Percentiles rank a stretch among this genome's conserved stretches.
phyloP scores from a whole-genome alignment of 53 echinoderm and acorn worm genomes.

The Zoroaster sp. region DNA sequence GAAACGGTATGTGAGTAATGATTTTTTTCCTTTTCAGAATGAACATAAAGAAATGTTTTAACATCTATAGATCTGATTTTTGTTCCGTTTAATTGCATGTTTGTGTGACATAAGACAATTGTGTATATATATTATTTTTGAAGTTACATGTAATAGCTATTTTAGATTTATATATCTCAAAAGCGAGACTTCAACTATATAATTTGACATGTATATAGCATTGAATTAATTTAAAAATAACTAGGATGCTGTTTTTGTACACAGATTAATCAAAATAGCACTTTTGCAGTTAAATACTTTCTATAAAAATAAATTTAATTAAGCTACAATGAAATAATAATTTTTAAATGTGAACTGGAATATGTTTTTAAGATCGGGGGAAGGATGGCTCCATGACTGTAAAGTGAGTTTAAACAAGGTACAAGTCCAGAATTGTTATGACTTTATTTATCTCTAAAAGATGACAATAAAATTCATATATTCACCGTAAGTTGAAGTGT shows the following conservation, averaged over 20 bases:
- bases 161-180: constrained; percentile 49
- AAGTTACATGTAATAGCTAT: neutral
- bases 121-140: constrained; percentile 41
- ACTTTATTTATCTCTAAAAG: neutral
- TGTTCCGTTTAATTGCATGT: neutral
- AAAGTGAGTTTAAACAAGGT: neutral
- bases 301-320: constrained; percentile 6
- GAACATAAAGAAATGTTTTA: neutral
- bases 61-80: neutral
- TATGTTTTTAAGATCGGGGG: constrained; percentile 40
- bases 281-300: constrained; percentile 42
- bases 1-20: neutral
- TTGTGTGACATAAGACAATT: constrained; percentile 9
- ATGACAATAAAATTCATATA: neutral
- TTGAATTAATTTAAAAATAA: constrained; percentile 38
- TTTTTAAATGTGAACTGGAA: constrained; percentile 35
- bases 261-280: constrained; percentile 31
- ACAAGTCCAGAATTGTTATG: neutral
- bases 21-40: neutral
- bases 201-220: constrained; percentile 43
- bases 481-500: neutral
- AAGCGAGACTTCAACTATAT: constrained; percentile 20
- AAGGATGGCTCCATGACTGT: constrained; percentile 31
- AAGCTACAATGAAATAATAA: constrained; percentile 44
- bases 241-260: constrained; percentile 54